A percentile compares a stretch with the other conserved stretches of the same genome.
These are phyloP conservation scores for Andricus curvator DNA, from an alignment of 2,888 invertebrate species.

Conservation along the genomic window DNA sequence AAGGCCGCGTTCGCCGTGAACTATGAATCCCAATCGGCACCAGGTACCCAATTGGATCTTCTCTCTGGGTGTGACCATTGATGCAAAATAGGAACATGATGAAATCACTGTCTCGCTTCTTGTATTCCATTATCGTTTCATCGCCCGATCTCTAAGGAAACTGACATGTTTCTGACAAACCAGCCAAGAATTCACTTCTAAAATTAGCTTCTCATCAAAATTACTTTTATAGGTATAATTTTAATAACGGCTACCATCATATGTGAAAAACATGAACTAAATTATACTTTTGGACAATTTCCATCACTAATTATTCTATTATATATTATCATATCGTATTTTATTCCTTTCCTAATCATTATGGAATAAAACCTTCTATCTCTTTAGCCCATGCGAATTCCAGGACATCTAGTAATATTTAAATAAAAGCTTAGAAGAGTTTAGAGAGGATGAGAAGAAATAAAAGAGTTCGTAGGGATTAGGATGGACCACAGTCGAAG, in stretches of 20 bases:
- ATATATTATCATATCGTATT: no score
- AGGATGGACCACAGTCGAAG: slow-evolving; percentile 39
- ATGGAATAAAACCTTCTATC: no score
- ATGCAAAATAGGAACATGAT: slow-evolving; percentile 38
- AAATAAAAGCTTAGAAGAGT: not conserved
- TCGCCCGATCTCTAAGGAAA: slow-evolving; percentile 18
- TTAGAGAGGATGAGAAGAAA: not conserved
- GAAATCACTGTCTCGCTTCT: slow-evolving; percentile 39
- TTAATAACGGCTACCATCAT: not conserved
- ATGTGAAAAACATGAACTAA: not conserved
- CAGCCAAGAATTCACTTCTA: slow-evolving; percentile 11
- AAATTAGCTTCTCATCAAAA: slow-evolving; percentile 10
- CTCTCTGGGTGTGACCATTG: slow-evolving; percentile 32
- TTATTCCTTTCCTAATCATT: no score
- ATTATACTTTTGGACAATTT: no score
- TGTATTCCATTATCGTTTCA: slow-evolving; percentile 38
- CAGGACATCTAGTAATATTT: no score
- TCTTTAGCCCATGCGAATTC: no score
- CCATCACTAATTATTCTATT: no score
- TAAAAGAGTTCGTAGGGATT: slow-evolving; percentile 9
- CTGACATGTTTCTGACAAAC: slow-evolving; percentile 22
- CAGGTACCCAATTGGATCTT: slow-evolving; percentile 45
- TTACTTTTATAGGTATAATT: not conserved
- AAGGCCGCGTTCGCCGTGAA: slow-evolving; percentile 51
- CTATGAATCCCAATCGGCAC: slow-evolving; percentile 47